These are phyloP conservation scores for Umimayanthus chanpuru DNA, from an alignment of 92 coral and sea anemone species.

Conservation along the genomic window DNA sequence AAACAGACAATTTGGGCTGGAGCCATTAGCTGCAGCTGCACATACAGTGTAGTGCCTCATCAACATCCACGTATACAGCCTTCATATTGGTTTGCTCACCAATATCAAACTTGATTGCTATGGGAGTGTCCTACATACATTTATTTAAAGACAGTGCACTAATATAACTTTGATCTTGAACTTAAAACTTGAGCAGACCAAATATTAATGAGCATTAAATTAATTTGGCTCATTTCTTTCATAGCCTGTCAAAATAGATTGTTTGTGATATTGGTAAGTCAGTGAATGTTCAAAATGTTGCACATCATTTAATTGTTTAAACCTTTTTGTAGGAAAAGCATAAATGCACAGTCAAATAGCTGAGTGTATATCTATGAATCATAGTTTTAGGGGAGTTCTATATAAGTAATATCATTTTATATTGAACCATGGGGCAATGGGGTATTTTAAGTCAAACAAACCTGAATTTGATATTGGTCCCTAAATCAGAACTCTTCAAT, in stretches of 20 bases:
- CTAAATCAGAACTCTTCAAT: not conserved
- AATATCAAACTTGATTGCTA: not conserved
- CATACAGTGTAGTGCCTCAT: not conserved
- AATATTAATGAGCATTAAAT: no score
- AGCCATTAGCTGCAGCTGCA: not conserved
- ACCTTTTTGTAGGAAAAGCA: not conserved
- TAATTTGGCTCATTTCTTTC: not conserved
- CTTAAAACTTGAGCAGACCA: not conserved
- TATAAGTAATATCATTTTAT: no score
- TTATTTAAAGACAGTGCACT: not conserved
- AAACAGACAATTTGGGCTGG: not conserved
- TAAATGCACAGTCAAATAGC: not conserved
- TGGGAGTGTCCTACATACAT: not conserved
- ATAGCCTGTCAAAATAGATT: not conserved
- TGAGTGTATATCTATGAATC: not conserved
- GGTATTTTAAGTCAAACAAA: not conserved
- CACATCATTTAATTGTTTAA: not conserved
- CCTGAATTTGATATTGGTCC: not conserved
- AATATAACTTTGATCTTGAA: not conserved
- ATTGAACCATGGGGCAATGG: not conserved
- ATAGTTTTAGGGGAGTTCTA: no score
- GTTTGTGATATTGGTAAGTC: not conserved
- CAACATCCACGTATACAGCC: not conserved
- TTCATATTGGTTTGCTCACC: not conserved
- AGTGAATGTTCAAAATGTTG: not conserved